phyloP scores from a whole-genome alignment of 1,140 invertebrate species.

The Camponotus pennsylvanicus region DNA sequence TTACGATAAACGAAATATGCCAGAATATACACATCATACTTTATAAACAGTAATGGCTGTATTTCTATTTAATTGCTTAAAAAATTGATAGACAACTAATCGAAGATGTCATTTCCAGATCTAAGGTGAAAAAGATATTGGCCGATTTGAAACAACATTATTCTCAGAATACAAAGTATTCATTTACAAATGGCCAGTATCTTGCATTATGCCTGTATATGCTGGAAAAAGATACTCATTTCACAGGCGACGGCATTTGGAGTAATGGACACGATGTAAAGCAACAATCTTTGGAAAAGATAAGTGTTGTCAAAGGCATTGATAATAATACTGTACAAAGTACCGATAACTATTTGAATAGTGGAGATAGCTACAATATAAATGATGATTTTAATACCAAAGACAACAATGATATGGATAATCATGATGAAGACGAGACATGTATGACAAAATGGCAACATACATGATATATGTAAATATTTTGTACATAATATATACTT shows the following conservation, averaged over 20 bases:
- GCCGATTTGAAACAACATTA: constrained; percentile 66
- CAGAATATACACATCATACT: constrained; percentile 83
- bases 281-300: not conserved
- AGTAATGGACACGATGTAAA: not conserved
- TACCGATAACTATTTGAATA: not conserved
- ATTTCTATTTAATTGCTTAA: constrained; percentile 22
- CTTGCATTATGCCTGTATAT: constrained; percentile 80
- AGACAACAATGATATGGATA: not conserved
- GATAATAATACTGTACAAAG: not conserved
- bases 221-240: constrained; percentile 79
- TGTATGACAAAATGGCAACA: not conserved
- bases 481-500: constrained; percentile 35
- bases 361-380: not conserved
- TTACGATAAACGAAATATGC: constrained; percentile 85
- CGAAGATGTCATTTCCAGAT: constrained; percentile 75
- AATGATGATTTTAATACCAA: not conserved
- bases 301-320: not conserved
- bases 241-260: constrained; percentile 80
- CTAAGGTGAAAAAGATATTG: constrained; percentile 71
- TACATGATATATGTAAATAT: constrained; percentile 28
- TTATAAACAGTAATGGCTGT: constrained; percentile 73
- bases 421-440: not conserved
- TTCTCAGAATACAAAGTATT: constrained; percentile 42
- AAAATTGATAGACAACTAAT: constrained; percentile 6
- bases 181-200: constrained; percentile 65